These are phyloP conservation scores for Tetranychus truncatus DNA, from an alignment of 2,888 invertebrate genomes.

Conservation along the genomic window DNA sequence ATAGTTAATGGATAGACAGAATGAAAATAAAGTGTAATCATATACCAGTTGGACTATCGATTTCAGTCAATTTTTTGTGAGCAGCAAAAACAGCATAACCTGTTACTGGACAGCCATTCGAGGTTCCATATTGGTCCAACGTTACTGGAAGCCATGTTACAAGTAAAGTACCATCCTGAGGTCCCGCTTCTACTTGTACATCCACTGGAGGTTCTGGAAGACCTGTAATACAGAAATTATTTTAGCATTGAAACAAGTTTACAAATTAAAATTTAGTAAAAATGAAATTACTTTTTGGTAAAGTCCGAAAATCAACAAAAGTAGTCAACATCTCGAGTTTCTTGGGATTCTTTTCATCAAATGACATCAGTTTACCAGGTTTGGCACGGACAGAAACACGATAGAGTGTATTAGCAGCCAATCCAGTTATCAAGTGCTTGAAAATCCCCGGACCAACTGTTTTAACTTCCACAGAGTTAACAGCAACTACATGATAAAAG, in stretches of 20 bases:
- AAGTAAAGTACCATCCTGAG: slow-evolving; percentile 91
- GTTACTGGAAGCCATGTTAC: slow-evolving; percentile 97
- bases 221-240: slow-evolving; percentile 32
- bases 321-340: slow-evolving; percentile 51
- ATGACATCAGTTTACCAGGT: slow-evolving; percentile 35
- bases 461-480: slow-evolving; percentile 89
- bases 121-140: slow-evolving; percentile 44
- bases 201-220: slow-evolving; percentile 47
- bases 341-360: slow-evolving; percentile 41
- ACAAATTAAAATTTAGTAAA: background rate
- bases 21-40: background rate
- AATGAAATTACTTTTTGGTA: slow-evolving; percentile 53
- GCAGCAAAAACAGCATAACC: slow-evolving; percentile 96
- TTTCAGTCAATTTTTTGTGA: slow-evolving; percentile 83
- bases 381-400: slow-evolving; percentile 88
- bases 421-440: slow-evolving; percentile 70
- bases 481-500: slow-evolving; percentile 91
- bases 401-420: slow-evolving; percentile 88
- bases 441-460: slow-evolving; percentile 83
- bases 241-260: background rate
- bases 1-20: too few relatives aligned
- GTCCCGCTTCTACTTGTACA: slow-evolving; percentile 84
- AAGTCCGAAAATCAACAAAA: slow-evolving; percentile 85
- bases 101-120: slow-evolving; percentile 47
- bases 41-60: slow-evolving; percentile 65